Percentiles rank a stretch among this genome's conserved stretches.
These are phyloP conservation scores for Asbolus verrucosus DNA, from an alignment of 1,140 invertebrate species.

Conservation along the genomic window DNA sequence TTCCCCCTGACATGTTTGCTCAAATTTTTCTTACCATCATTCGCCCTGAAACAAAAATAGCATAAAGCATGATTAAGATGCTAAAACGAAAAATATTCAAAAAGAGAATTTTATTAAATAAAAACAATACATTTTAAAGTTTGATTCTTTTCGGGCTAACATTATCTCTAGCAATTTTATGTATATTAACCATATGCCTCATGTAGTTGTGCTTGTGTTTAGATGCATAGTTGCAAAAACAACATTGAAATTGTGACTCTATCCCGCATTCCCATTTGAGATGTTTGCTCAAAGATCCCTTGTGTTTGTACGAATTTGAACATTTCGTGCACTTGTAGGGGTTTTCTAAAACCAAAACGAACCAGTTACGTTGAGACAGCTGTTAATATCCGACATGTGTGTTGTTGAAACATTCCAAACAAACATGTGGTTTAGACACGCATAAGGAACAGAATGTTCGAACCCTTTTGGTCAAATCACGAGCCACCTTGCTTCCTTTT, in stretches of 20 bases:
- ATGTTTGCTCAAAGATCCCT: constrained; percentile 58
- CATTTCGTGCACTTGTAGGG: constrained; percentile 48
- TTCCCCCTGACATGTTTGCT: no score
- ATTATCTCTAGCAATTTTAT: no score
- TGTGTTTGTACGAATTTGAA: constrained; percentile 48
- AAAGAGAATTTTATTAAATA: no score
- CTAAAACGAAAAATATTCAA: no score
- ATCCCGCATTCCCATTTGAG: neutral
- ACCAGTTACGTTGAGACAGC: no score
- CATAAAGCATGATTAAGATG: no score
- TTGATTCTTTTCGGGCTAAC: no score
- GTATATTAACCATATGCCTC: neutral
- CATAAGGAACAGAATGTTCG: neutral
- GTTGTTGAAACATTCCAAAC: neutral
- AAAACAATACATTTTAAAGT: no score
- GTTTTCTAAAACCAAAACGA: neutral
- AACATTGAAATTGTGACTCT: neutral
- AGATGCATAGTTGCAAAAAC: neutral
- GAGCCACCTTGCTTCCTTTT: neutral
- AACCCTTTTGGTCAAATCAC: neutral
- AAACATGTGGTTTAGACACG: neutral
- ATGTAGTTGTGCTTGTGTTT: neutral
- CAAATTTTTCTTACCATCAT: no score
- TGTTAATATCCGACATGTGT: neutral
- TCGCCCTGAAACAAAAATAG: no score